Conservation (phyloP, 2,113 vertebrate species). For the Mormyrus lacerda region DNA sequence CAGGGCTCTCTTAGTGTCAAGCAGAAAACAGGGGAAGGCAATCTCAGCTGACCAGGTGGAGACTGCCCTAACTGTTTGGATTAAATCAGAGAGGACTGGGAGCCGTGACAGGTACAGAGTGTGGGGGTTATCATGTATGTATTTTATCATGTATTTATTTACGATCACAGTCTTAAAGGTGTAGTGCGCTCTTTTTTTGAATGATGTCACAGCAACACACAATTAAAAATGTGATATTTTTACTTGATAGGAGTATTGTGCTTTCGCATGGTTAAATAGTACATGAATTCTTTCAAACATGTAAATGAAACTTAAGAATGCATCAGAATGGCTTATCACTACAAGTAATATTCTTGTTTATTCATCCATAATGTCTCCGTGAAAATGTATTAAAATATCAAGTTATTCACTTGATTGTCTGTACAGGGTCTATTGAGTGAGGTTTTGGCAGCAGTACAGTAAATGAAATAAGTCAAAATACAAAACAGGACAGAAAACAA, state of each 20-base stretch:
- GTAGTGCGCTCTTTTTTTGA: not conserved
- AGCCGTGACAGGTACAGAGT: not conserved
- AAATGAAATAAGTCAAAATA: not conserved
- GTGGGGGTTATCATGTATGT: not conserved
- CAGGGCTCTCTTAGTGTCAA: too few species aligned
- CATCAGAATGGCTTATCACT: not conserved
- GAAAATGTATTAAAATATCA: not conserved
- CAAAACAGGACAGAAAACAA: not conserved
- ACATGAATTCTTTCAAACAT: not conserved
- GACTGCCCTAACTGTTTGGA: not conserved
- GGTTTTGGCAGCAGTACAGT: not conserved
- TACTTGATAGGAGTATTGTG: not conserved
- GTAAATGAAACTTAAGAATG: not conserved
- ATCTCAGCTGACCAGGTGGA: not conserved
- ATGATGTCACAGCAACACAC: not conserved
- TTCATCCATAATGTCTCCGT: not conserved
- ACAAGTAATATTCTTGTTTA: not conserved
- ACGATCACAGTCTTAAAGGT: not conserved
- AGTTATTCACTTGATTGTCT: not conserved
- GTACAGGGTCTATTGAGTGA: not conserved
- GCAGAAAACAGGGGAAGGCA: not conserved
- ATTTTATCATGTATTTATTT: not conserved
- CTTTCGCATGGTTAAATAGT: not conserved
- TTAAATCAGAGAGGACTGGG: not conserved
- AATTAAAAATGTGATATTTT: not conserved